Base-by-base conservation (phyloP, 2,797 vertebrate genomes). In the Eulemur coronatus region DNA sequence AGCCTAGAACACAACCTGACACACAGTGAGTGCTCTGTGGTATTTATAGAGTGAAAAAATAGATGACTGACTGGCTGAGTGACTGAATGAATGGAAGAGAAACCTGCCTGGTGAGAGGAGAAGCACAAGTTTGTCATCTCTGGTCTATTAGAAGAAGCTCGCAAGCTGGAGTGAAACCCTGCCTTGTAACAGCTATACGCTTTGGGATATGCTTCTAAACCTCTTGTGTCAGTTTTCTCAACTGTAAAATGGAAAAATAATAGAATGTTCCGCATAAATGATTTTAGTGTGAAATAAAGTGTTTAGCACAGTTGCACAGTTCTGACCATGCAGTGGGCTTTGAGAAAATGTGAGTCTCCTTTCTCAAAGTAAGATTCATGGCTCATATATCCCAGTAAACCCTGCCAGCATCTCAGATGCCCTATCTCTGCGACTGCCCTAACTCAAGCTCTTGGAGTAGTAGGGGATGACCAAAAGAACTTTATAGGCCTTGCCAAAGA, bases 281-380 rank as follows among this genome's bases (percentile, higher is more conserved):
- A 79, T 84, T 92, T 95, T 80, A 33, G 14, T 8, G 43, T 52
- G 41, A 67, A 91, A 84, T 63, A 48, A 89, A 41, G 0, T 75
- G 75, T 57, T 94, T 69, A 92, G 43, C 50, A 57, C 9, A 70
- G 43, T 73, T 7, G 43, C 50, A 57, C 9, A 70, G 48, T 79
- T 12, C 1, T 48, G 43, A 55, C 33, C 75, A 61, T n/a, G 79
- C 22, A 70, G 15, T 73, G 18, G 33, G 22, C 9, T 81, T 48
- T 43, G 28, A 59, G 46, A 20, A 75, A 30, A 61, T 18, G 0
- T 43, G 61, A 69, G 2, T 80, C 63, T 82, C 13, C 12, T 72
- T 76, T 76, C 18, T 33, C 67, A 84, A 85, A 61, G 11, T 79
- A 63, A 82, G 70, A 80, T 35, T 43, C 33, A 61, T 30, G 38